Evolutionary conservation across 2,113 vertebrate species (phyloP).

Genomic region (Heptranchias perlo): DNA sequence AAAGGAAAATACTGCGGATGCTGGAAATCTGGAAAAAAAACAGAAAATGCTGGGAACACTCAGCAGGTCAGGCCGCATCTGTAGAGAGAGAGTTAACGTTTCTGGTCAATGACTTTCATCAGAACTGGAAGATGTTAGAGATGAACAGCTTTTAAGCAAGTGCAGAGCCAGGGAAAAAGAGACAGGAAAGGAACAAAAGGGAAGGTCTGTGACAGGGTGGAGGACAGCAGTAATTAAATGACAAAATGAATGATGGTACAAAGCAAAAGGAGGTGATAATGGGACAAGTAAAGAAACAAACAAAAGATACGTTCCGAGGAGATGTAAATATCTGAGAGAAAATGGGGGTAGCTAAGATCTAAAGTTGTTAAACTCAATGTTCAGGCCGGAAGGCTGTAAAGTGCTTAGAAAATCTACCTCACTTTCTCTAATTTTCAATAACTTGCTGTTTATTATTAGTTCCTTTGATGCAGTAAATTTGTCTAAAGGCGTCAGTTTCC

Average conservation of each 20-base stretch:
- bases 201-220: background rate
- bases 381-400: background rate
- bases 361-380: background rate
- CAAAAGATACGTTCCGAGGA: background rate
- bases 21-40: background rate
- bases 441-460: background rate
- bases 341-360: background rate
- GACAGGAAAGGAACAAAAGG: background rate
- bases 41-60: background rate
- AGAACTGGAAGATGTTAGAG: background rate
- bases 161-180: background rate
- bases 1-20: background rate
- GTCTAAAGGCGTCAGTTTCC: background rate
- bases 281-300: background rate
- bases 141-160: background rate
- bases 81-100: background rate
- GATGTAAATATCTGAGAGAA: background rate
- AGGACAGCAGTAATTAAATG: background rate
- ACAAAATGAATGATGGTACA: background rate
- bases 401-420: background rate
- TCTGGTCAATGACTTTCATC: background rate
- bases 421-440: background rate
- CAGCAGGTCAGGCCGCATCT: background rate
- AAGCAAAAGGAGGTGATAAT: background rate
- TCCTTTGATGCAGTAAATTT: background rate